These are phyloP conservation scores for Spondyliosoma cantharus DNA, from an alignment of 2,797 vertebrate genomes.

Conservation along the genomic window DNA sequence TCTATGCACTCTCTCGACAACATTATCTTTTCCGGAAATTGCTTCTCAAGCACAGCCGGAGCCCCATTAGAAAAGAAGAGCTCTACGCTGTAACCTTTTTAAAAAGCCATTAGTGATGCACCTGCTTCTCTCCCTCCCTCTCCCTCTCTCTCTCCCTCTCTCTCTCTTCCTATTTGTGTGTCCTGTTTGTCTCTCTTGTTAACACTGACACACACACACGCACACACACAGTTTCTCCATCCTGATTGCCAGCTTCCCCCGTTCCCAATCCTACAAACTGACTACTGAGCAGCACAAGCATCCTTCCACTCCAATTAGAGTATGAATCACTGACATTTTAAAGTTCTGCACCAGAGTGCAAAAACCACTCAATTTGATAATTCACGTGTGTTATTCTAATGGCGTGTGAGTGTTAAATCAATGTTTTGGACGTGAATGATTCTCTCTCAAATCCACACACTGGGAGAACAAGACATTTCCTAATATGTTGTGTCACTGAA, in stretches of 20 bases:
- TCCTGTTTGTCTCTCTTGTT: slow-evolving; percentile 82
- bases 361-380: slow-evolving; percentile 67
- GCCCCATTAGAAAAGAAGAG: slow-evolving; percentile 84
- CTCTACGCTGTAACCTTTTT: slow-evolving; percentile 85
- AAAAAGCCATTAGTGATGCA: slow-evolving; percentile 87
- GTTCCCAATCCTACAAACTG: slow-evolving; percentile 64
- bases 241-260: slow-evolving; percentile 67
- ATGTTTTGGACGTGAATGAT: slow-evolving; percentile 59
- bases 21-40: slow-evolving; percentile 86
- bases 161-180: slow-evolving; percentile 62
- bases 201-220: slow-evolving; percentile 70
- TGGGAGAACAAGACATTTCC: slow-evolving; percentile 45
- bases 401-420: slow-evolving; percentile 54
- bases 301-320: slow-evolving; percentile 71
- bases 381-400: slow-evolving; percentile 63
- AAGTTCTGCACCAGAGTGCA: slow-evolving; percentile 66
- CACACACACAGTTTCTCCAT: slow-evolving; percentile 53
- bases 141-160: slow-evolving; percentile 44
- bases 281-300: slow-evolving; percentile 62
- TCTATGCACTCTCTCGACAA: slow-evolving; percentile 78
- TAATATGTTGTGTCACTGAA: slow-evolving; percentile 39
- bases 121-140: slow-evolving; percentile 73
- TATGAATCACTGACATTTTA: slow-evolving; percentile 73
- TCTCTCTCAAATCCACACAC: slow-evolving; percentile 34
- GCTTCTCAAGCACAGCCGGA: slow-evolving; percentile 84